phyloP scores from a whole-genome alignment of 2,888 invertebrate genomes.

The Nesidiocoris tenuis region DNA sequence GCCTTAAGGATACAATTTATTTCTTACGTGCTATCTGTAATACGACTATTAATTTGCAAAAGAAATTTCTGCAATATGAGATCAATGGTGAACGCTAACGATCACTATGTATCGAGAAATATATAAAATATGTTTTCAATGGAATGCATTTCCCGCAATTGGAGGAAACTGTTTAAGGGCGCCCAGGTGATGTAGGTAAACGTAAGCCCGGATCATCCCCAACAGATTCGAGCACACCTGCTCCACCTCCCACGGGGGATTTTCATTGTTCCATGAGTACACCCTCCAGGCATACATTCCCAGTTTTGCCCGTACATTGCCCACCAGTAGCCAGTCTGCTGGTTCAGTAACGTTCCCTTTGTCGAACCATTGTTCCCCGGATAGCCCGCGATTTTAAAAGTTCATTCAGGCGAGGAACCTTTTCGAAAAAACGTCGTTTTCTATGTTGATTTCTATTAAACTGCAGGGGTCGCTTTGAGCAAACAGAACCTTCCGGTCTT shows the following conservation, averaged over 20 bases:
- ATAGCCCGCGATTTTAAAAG: not conserved
- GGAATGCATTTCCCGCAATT: not conserved
- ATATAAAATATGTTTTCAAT: too few relatives aligned
- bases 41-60: too few relatives aligned
- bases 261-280: constrained; percentile 13
- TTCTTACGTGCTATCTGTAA: too few relatives aligned
- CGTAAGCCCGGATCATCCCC: constrained; percentile 35
- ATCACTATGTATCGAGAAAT: too few relatives aligned
- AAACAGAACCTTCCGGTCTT: not conserved
- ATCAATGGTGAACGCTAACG: too few relatives aligned
- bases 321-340: not conserved
- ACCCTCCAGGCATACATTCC: not conserved
- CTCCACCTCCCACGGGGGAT: constrained; percentile 27
- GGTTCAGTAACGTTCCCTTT: not conserved
- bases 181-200: constrained; percentile 32
- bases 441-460: not conserved
- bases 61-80: too few relatives aligned
- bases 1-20: too few relatives aligned
- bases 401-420: not conserved
- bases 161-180: not conserved
- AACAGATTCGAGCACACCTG: constrained; percentile 30
- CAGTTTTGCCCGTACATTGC: not conserved
- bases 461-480: not conserved
- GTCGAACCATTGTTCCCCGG: not conserved
- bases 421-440: not conserved